Evolutionary conservation across 30 jellyfish, hydroid and myxozoan species (phyloP), one percentile per base, ranked within the genome.

Genomic region (Catostylus mosaicus): DNA sequence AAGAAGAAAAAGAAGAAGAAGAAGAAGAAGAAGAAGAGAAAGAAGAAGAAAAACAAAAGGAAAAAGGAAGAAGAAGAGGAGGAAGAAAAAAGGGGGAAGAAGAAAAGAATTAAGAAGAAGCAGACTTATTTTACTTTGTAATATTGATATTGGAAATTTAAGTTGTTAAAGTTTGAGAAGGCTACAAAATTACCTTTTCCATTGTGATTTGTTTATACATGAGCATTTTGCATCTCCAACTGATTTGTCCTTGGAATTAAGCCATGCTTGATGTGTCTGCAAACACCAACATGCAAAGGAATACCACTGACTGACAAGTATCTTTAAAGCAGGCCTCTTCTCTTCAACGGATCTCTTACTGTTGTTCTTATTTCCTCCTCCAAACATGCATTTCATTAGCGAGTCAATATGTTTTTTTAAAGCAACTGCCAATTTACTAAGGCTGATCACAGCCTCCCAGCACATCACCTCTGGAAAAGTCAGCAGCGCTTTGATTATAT

Each of bases 261-360:
- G 67, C 80, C 73, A 82, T 4, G 77, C 18, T 40, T 82, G 86
- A 37, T 68, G 40, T 16, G 62, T 26, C 43, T 70, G 80, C 20
- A 82, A 60, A 57, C 85, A 69, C 86, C 85, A 82, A 47, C 86
- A 68, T 23, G 38, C 66, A 82, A 82, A 82, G 23, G 92, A 68
- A 27, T 82, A 74, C 92, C 85, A 82, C 37, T 70, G 85, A 0
- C 62, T 68, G 20, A 3, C 11, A 34, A 82, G 20, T n/a, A 46
- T 22, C 30, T 40, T 71, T 43, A 37, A 63, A 45, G 23, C 48
- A n/a, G n/a, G n/a, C 11, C 27, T 69, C 30, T 34, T 36, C 80
- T 47, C 8, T 57, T 82, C 82, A 30, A 12, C 4, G 43, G 26
- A 54, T n/a, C 30, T 51, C 33, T 29, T 65, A 27, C 16, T 47